These are phyloP conservation scores for Stenodema calcarata DNA, from an alignment of 2,888 invertebrate species.

Conservation along the genomic window DNA sequence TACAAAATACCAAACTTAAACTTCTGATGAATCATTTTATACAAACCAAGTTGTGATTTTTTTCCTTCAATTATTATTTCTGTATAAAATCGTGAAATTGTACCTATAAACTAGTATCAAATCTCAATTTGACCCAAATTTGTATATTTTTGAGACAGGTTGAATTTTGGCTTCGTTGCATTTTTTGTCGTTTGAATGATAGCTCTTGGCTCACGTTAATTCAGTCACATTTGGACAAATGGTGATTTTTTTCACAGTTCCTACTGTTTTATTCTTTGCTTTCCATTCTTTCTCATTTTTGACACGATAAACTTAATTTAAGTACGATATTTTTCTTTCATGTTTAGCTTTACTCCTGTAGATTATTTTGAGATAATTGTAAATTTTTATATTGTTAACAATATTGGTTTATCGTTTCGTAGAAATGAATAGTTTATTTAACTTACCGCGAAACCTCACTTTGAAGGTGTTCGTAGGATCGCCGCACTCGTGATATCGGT, in stretches of 20 bases:
- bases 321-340: background rate
- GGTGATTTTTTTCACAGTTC: slow-evolving; percentile 19
- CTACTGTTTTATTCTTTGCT: slow-evolving; percentile 11
- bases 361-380: slow-evolving; percentile 3
- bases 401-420: slow-evolving; percentile 9
- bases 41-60: no score
- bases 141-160: background rate
- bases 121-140: background rate
- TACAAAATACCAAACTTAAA: no score
- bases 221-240: background rate
- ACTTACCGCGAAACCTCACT: background rate
- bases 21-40: no score
- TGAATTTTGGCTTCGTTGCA: background rate
- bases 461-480: background rate
- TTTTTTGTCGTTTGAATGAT: background rate
- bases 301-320: background rate
- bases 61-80: background rate
- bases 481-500: slow-evolving; percentile 28
- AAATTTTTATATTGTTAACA: background rate
- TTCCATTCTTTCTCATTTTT: background rate
- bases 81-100: background rate
- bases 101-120: background rate
- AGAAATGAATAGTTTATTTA: slow-evolving; percentile 34
- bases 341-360: background rate
- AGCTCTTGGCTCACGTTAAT: no score